These are phyloP conservation scores for Callosobruchus maculatus DNA, from an alignment of 2,888 invertebrate genomes.

Conservation along the genomic window DNA sequence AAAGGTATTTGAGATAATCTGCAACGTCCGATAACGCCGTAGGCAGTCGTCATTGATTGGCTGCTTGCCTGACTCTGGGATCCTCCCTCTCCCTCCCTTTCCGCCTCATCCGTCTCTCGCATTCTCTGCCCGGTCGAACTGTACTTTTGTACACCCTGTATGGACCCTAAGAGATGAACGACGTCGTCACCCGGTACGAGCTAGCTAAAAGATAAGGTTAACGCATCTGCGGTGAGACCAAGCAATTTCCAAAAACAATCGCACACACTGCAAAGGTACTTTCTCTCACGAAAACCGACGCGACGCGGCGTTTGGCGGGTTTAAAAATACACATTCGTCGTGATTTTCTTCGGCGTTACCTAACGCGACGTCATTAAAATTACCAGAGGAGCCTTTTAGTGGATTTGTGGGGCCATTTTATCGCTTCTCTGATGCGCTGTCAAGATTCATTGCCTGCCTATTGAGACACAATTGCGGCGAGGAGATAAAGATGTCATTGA, in stretches of 20 bases:
- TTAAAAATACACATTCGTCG: not conserved
- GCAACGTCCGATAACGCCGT: too few species aligned
- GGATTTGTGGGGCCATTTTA: not conserved
- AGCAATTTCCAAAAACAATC: not conserved
- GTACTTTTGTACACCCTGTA: not conserved
- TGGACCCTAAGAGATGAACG: not conserved
- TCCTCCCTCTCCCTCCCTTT: too few species aligned
- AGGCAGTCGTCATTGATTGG: too few species aligned
- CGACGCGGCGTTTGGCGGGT: not conserved
- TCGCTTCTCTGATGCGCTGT: not conserved
- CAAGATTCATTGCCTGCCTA: not conserved
- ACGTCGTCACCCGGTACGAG: not conserved
- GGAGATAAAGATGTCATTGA: not conserved
- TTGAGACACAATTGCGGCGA: not conserved
- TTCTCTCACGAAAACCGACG: not conserved
- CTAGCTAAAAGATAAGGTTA: not conserved
- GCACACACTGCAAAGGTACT: not conserved
- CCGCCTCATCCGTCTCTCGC: too few species aligned
- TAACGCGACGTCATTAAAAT: not conserved
- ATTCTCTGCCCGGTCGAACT: too few species aligned
- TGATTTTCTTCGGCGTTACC: not conserved
- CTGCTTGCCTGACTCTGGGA: too few species aligned
- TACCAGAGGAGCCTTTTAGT: not conserved
- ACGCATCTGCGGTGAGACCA: not conserved
- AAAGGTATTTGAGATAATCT: too few species aligned